Conservation (phyloP, 2,113 vertebrate species). For the Onychostoma macrolepis region DNA sequence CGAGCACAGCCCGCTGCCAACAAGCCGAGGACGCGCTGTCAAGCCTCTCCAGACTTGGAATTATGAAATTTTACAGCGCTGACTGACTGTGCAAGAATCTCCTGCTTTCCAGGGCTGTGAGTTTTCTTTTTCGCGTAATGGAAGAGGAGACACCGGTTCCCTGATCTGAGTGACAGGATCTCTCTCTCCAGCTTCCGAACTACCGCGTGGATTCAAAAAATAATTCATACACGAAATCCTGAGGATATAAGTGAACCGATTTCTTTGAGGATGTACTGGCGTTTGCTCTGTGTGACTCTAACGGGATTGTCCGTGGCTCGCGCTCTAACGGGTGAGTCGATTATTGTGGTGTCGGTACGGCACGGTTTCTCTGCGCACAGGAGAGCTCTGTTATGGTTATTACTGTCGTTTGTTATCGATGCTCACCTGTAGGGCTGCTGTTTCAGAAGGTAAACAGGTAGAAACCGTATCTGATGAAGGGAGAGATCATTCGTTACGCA, state of each 20-base stretch:
- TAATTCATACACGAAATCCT: neutral
- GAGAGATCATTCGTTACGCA: neutral
- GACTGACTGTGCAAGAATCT: neutral
- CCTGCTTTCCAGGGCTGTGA: neutral
- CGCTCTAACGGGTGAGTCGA: slow-evolving; percentile 35
- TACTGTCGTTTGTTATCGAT: slow-evolving; percentile 4
- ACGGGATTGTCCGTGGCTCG: slow-evolving; percentile 8
- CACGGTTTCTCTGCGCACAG: neutral
- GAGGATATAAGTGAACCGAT: slow-evolving; percentile 16
- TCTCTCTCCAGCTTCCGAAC: neutral
- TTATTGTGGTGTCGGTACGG: neutral
- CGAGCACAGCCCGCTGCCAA: neutral
- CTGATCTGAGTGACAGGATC: slow-evolving; percentile 6
- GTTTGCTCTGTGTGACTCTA: slow-evolving; percentile 24
- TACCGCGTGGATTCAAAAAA: slow-evolving; percentile 7
- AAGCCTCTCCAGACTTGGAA: slow-evolving; percentile 24
- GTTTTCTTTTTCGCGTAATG: neutral
- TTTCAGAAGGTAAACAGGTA: neutral
- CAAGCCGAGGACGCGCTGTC: slow-evolving; percentile 17
- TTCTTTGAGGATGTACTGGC: slow-evolving; percentile 35
- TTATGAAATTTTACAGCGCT: neutral
- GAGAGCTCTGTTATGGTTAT: neutral
- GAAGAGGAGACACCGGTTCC: slow-evolving; percentile 12
- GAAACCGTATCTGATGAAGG: neutral
- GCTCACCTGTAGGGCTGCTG: slow-evolving; percentile 1